Base-by-base conservation (phyloP, 1,140 invertebrate species). In the Hyles euphorbiae region DNA sequence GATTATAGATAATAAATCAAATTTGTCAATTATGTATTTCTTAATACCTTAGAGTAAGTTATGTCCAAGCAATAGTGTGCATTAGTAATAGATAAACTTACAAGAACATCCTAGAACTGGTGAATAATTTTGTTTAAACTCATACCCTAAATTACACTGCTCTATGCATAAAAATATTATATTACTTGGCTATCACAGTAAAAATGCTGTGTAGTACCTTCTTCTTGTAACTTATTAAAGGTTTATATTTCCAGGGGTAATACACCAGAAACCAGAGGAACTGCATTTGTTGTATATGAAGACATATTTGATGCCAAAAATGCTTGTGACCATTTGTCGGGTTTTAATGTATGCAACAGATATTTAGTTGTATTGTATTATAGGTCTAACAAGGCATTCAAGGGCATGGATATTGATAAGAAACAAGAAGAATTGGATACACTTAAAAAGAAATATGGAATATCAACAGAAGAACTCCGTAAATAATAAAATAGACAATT, bases 291-390 rank as follows among this genome's bases (percentile, higher is more conserved):
- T 52, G 97, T 99, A 1, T 99, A 99, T 90, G 98, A 99, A 91
- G 99, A 99, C 83, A 99, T 99, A 73, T 99, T 99, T 91, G 99
- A 99, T 93, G 98, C 98, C 0, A 99, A 99, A 90, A 99, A 99
- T 92, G 98, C 98, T 7, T 99, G 98, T 90, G 98, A 99, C 89
- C 98, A 99, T 90, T 90, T 99, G 46, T 98, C 97, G 61, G 98
- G 98, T 34, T 99, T 99, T 83, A 99, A 99, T 88, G 98, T 99
- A 11, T 99, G 98, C 85, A 99, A 99, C 85, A 91, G 98, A 72
- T 99, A 99, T 87, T 90, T 99, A 43, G 98, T 99, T 11, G 98
- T 99, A 0, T 90, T 99, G 0, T 99, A 99, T 85, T 99, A 99
- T 89, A 93, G 96, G 89, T 94, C 95, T 45, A 97, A 95, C 72